Conservation (phyloP, 2,113 vertebrate species). For the Callaeas wilsoni region DNA sequence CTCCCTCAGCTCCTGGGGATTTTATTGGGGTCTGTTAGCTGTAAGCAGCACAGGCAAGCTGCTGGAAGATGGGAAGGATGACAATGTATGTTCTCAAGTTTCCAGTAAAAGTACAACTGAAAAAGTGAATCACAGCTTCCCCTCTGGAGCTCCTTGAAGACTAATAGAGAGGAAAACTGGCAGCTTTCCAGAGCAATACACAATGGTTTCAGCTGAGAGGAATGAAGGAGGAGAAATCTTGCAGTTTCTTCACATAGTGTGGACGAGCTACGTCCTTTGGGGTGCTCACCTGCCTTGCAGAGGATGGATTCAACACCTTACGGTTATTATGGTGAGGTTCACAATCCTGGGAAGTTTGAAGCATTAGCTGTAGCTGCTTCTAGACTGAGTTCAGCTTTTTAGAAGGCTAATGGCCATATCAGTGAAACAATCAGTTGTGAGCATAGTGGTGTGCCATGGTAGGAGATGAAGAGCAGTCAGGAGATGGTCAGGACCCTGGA, state of each 20-base stretch:
- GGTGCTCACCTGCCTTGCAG: background rate
- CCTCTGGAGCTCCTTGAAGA: background rate
- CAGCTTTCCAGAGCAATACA: background rate
- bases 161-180: background rate
- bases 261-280: fast-evolving
- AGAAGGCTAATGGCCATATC: background rate
- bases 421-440: background rate
- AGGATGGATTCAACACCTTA: background rate
- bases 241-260: fast-evolving
- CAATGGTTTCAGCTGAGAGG: background rate
- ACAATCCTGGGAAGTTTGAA: background rate
- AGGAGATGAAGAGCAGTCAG: background rate
- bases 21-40: background rate
- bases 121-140: conserved; percentile 57
- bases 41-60: background rate
- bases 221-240: background rate
- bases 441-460: fast-evolving
- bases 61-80: conserved; percentile 21
- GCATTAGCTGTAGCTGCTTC: background rate
- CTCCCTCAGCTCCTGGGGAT: background rate
- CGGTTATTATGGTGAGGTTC: fast-evolving
- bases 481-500: background rate
- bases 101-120: conserved; percentile 43
- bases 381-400: background rate
- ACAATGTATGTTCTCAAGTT: conserved; percentile 6